Base-by-base conservation (phyloP, 2,888 invertebrate species). In the Hanleya hanleyi region DNA sequence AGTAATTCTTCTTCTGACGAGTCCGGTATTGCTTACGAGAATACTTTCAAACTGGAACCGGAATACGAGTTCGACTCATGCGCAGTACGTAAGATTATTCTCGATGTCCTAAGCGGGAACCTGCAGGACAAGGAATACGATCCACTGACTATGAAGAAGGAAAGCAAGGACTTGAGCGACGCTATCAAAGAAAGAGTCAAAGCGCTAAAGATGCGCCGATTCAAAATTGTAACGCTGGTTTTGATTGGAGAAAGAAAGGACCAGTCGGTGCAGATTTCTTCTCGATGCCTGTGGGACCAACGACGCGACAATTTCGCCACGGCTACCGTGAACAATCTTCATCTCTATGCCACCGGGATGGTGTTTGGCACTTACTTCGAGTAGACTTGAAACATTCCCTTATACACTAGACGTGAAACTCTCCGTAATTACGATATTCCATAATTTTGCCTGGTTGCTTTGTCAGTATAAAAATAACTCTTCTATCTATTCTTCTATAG, bases 341-440 rank as follows among this genome's bases (percentile, higher is more conserved):
- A 81, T 65, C 78, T 84, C n/a, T 79, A 80, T 49, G 85, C 85
- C 22, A 76, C 85, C 18, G 87, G 86, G 1, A 79, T 84, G 68
- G 86, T 87, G 32, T 87, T 84, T 75, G 86, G 77, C 0, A 80
- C 84, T 0, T 87, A 87, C 73, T 77, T 81, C 2, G 86, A 87
- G 57, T 87, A 73, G 47, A n/a, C n/a, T n/a, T n/a, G n/a, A n/a
- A n/a, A n/a, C n/a, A n/a, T n/a, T n/a, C n/a, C n/a, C n/a, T n/a
- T n/a, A n/a, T n/a, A n/a, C n/a, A n/a, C n/a, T n/a, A n/a, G n/a
- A n/a, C n/a, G n/a, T n/a, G n/a, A n/a, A n/a, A n/a, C n/a, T n/a
- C n/a, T n/a, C n/a, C n/a, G n/a, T n/a, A n/a, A n/a, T n/a, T n/a
- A n/a, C n/a, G n/a, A n/a, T n/a, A n/a, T n/a, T n/a, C n/a, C n/a